phyloP scores from a whole-genome alignment of 2,113 vertebrate genomes.

The Aldabrachelys gigantea region DNA sequence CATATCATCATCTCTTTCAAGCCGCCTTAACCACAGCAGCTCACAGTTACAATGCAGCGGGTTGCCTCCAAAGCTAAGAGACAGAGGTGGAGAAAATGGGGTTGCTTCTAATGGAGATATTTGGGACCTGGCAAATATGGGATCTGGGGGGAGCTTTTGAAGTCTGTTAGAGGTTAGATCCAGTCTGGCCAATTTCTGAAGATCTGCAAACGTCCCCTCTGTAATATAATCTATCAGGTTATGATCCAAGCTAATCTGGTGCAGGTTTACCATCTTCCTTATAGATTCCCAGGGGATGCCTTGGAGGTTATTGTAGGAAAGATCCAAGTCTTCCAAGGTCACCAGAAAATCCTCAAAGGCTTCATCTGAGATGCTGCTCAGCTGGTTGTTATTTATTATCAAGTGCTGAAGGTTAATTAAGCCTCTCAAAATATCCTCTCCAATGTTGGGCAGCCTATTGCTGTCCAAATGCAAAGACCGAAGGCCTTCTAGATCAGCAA shows the following conservation, averaged over 20 bases:
- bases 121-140: slow-evolving; percentile 94
- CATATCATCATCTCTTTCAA: slow-evolving; percentile 94
- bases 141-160: slow-evolving; percentile 95
- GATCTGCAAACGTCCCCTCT: slow-evolving; percentile 93
- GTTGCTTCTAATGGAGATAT: slow-evolving; percentile 82
- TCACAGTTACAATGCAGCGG: slow-evolving; percentile 97
- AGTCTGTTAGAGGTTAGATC: slow-evolving; percentile 96
- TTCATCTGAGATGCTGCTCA: slow-evolving; percentile 85
- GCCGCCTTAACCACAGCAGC: slow-evolving; percentile 92
- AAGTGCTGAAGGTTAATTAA: slow-evolving; percentile 96
- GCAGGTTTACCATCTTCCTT: slow-evolving; percentile 94
- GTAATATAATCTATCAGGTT: slow-evolving; percentile 92
- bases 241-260: slow-evolving; percentile 97
- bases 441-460: slow-evolving; percentile 92
- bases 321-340: slow-evolving; percentile 94
- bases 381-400: slow-evolving; percentile 97
- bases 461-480: slow-evolving; percentile 94
- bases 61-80: slow-evolving; percentile 95
- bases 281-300: slow-evolving; percentile 94
- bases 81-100: slow-evolving; percentile 87
- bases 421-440: slow-evolving; percentile 90
- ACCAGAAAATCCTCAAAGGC: slow-evolving; percentile 92
- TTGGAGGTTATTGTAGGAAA: slow-evolving; percentile 96
- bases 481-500: slow-evolving; percentile 94
- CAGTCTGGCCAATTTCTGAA: slow-evolving; percentile 91